A percentile compares a stretch with the other conserved stretches of the same genome.
phyloP scores from a whole-genome alignment of 1,140 invertebrate genomes.

The Callitettix versicolor region DNA sequence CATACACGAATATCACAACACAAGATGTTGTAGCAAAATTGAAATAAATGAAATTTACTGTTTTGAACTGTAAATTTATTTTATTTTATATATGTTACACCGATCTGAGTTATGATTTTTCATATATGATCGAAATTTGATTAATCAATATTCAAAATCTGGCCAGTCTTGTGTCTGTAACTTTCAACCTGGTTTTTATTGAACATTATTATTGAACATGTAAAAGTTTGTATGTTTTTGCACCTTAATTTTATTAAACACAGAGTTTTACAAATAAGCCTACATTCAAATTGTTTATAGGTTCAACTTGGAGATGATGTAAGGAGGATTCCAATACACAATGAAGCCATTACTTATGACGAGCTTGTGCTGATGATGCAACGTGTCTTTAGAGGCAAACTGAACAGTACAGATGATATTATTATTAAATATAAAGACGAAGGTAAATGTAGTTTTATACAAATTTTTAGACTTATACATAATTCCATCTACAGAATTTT shows the following conservation, averaged over 20 bases:
- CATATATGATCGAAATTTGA: background rate
- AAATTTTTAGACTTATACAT: no score
- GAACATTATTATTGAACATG: background rate
- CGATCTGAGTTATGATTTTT: background rate
- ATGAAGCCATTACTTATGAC: constrained; percentile 69
- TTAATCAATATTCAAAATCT: background rate
- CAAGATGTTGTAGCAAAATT: no score
- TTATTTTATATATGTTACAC: background rate
- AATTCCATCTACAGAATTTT: no score
- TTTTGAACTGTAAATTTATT: no score
- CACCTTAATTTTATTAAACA: background rate
- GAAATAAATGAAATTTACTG: no score
- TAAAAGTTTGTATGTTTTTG: background rate
- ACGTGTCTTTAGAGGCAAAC: constrained; percentile 54
- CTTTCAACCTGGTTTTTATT: background rate
- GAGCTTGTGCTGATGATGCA: constrained; percentile 71
- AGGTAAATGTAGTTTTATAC: constrained; percentile 42
- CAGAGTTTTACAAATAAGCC: background rate
- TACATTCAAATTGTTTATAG: constrained; percentile 27
- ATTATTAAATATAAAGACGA: constrained; percentile 67
- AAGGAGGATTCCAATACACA: constrained; percentile 59
- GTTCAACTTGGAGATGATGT: constrained; percentile 62
- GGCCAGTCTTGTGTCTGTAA: background rate
- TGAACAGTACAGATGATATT: constrained; percentile 55
- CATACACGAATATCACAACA: no score